Conservation (phyloP, 2,113 vertebrate genomes). For the Halichoerus grypus region DNA sequence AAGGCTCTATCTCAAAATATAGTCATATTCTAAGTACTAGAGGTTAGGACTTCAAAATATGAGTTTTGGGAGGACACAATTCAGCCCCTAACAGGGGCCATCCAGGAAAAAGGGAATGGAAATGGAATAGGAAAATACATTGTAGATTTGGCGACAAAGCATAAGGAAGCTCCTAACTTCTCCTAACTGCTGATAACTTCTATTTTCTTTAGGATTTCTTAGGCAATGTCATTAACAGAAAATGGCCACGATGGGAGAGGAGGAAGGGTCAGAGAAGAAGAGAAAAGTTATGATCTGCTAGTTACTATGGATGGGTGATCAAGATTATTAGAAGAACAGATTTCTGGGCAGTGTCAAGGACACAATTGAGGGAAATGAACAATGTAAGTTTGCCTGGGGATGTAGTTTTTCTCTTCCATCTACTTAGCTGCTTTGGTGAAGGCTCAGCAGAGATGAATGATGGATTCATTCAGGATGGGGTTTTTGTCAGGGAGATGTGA, state of each 20-base stretch:
- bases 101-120: background rate
- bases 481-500: background rate
- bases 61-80: background rate
- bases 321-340: background rate
- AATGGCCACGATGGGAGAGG: background rate
- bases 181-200: background rate
- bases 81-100: background rate
- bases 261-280: background rate
- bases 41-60: background rate
- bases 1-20: background rate
- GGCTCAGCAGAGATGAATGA: background rate
- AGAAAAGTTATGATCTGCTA: background rate
- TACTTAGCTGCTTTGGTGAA: background rate
- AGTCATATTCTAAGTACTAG: background rate
- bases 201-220: background rate
- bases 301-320: background rate
- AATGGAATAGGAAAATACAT: background rate
- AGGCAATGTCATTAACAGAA: background rate
- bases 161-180: background rate
- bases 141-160: background rate
- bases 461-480: background rate
- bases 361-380: background rate
- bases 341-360: background rate
- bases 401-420: background rate
- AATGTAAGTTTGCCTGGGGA: background rate